Evolutionary conservation across 2,113 vertebrate genomes (phyloP).

Genomic region (Ancistrus triradiatus): DNA sequence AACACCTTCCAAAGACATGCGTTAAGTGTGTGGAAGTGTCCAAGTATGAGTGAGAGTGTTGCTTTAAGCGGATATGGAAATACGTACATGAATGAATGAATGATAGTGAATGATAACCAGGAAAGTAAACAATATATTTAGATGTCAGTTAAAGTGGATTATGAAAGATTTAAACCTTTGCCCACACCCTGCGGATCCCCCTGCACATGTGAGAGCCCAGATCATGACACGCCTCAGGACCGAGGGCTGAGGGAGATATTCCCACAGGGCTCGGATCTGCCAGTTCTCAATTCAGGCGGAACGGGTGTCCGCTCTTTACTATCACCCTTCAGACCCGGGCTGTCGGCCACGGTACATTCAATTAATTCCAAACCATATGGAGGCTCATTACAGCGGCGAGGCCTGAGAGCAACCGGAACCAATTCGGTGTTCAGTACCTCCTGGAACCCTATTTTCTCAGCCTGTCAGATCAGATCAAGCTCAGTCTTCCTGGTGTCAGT

Average conservation of each 20-base stretch:
- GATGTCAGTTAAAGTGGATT: neutral
- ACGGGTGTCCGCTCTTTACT: slow-evolving; percentile 46
- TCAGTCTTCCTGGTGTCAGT: slow-evolving; percentile 19
- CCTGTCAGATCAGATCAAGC: slow-evolving; percentile 30
- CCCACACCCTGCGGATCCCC: neutral
- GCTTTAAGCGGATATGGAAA: too few relatives aligned
- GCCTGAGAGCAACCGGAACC: slow-evolving; percentile 37
- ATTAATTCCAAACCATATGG: slow-evolving; percentile 45
- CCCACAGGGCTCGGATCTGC: slow-evolving; percentile 49
- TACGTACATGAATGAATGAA: too few relatives aligned
- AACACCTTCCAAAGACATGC: too few relatives aligned
- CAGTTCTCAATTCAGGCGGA: slow-evolving; percentile 51
- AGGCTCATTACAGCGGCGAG: slow-evolving; percentile 38
- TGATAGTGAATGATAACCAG: too few relatives aligned
- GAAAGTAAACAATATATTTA: too few relatives aligned
- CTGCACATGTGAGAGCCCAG: slow-evolving; percentile 6
- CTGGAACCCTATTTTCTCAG: slow-evolving; percentile 15
- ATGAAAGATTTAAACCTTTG: neutral
- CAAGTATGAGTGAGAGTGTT: too few relatives aligned
- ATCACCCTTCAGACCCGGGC: slow-evolving; percentile 40
- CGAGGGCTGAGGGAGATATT: slow-evolving; percentile 44
- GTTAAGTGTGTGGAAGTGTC: too few relatives aligned
- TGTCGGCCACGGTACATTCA: slow-evolving; percentile 42
- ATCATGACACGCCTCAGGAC: slow-evolving; percentile 42
- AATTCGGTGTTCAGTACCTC: slow-evolving; percentile 26